These are phyloP conservation scores for Astreopora myriophthalma DNA, from an alignment of 64 coral and sea anemone genomes.

Conservation along the genomic window DNA sequence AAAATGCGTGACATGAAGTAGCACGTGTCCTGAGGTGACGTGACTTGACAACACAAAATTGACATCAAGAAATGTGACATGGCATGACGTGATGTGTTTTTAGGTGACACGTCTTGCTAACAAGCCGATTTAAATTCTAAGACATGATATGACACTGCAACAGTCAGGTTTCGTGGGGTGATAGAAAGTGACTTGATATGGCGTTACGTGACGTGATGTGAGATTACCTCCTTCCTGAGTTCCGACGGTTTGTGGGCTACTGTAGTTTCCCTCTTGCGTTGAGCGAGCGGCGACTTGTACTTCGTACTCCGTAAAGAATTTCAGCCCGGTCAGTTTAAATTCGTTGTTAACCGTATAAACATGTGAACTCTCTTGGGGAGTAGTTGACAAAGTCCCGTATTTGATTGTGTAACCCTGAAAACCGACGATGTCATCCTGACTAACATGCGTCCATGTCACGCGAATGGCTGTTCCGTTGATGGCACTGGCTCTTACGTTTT, in stretches of 20 bases:
- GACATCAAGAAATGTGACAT: neutral
- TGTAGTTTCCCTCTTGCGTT: slow-evolving; percentile 29
- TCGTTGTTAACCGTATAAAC: neutral
- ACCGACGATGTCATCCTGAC: neutral
- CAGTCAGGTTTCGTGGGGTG: no score
- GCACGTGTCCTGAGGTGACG: no score
- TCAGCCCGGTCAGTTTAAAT: neutral
- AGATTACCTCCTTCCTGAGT: slow-evolving; percentile 56
- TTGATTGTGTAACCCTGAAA: slow-evolving; percentile 25
- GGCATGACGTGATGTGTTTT: neutral
- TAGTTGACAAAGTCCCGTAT: neutral
- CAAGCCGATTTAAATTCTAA: no score
- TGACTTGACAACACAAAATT: no score
- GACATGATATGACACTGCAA: neutral
- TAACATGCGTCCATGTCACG: slow-evolving; percentile 12
- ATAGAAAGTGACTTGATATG: neutral
- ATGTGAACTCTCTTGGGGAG: neutral
- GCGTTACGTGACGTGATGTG: neutral
- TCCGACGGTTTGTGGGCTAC: neutral
- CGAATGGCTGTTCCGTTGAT: neutral
- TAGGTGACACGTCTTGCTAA: neutral
- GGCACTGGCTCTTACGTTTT: neutral
- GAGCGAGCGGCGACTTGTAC: slow-evolving; percentile 38
- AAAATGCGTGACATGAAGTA: no score
- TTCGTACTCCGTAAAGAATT: slow-evolving; percentile 16